Evolutionary conservation across 2,797 vertebrate genomes (phyloP), one percentile per base, ranked within the genome.

Genomic region (Echiichthys vipera): DNA sequence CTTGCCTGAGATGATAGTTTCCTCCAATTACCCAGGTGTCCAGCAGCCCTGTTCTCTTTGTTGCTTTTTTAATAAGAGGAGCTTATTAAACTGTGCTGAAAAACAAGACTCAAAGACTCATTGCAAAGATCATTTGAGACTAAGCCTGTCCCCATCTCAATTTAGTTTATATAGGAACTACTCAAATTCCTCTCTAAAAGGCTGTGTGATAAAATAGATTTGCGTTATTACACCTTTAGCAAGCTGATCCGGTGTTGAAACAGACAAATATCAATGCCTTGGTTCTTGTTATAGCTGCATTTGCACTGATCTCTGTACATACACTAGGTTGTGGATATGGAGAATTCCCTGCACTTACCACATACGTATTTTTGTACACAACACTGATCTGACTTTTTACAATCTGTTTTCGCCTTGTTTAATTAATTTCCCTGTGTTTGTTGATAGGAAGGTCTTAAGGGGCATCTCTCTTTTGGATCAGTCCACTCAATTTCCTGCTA

Each of bases 1-100:
- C 57, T 77, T 45, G 27, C 61, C 27, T 24, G 46, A 65, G 74
- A 86, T 72, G 71, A 76, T 71, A 72, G 77, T 39, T 78, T 71
- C 45, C 59, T 78, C 78, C 78, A 87, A 84, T 90, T 88, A 85
- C 74, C 72, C 36, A 73, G 69, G 63, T 83, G 81, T 88, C 77
- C 62, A 18, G 76, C 54, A 77, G 49, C 71, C 77, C 66, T 74
- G 65, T 79, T 84, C 34, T 46, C 37, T 46, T 47, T 77, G 56
- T 76, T 87, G 67, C 70, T 51, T 80, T 63, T 77, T 84, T 73
- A 81, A 86, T 86, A 69, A 78, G 53, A 46, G 49, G 17, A 53
- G 20, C 58, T 76, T 67, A 70, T 80, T 81, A 71, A 7, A 2
- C 30, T 3, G 5, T 5, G 10, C 30, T 20, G 32, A 74, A 81